Percentiles rank a stretch among this genome's conserved stretches.
Conservation (phyloP, 2,113 vertebrate genomes). For the Clarias gariepinus region DNA sequence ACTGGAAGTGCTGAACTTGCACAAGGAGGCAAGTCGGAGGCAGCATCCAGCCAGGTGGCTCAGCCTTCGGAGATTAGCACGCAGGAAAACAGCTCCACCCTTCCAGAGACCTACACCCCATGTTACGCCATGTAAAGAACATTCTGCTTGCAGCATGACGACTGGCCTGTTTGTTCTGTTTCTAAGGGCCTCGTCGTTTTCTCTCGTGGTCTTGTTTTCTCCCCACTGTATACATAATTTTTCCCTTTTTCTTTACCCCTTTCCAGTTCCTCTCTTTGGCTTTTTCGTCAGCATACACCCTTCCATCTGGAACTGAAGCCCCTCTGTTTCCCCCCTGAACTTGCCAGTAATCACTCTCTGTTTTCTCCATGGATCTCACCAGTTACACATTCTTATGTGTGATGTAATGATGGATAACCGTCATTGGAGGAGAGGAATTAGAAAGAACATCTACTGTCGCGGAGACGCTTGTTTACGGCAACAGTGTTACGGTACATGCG, state of each 20-base stretch:
- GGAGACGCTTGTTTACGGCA: conserved; percentile 49
- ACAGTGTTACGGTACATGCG: conserved; percentile 29
- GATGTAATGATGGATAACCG: conserved; percentile 38
- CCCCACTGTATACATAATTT: not conserved
- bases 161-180: conserved; percentile 27
- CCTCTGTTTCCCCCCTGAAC: not conserved
- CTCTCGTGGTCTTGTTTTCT: conserved; percentile 15
- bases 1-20: conserved; percentile 1
- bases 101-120: not conserved
- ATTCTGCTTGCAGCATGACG: not conserved
- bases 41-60: not conserved
- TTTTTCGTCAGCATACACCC: conserved; percentile 50
- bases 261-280: conserved; percentile 46
- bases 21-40: not conserved
- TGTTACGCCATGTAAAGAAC: not conserved
- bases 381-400: conserved; percentile 10
- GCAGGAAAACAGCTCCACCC: not conserved
- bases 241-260: conserved; percentile 25
- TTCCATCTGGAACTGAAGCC: conserved; percentile 50
- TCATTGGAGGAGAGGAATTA: conserved; percentile 22
- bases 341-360: conserved; percentile 21
- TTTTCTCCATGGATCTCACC: conserved; percentile 17
- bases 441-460: conserved; percentile 21
- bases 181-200: conserved; percentile 26
- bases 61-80: not conserved